Percentiles rank a stretch among this genome's conserved stretches.
Conservation (phyloP, 2,888 invertebrate species). For the Drosophila mulleri region DNA sequence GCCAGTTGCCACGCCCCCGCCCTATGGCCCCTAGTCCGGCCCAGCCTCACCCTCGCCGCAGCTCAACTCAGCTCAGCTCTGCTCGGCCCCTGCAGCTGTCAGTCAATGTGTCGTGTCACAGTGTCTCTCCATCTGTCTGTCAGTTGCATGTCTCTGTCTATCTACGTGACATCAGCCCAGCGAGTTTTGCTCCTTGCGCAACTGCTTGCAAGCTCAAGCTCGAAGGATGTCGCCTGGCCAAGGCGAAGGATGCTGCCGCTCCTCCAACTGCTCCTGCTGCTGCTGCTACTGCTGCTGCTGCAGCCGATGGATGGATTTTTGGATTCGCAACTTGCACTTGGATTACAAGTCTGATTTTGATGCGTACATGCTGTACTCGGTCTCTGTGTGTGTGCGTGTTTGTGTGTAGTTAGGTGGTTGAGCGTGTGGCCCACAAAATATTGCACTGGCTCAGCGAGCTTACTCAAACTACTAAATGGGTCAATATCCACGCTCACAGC, state of each 20-base stretch:
- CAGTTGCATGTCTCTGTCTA: constrained; percentile 82
- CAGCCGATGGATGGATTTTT: constrained; percentile 80
- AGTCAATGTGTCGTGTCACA: constrained; percentile 83
- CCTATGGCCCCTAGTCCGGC: not conserved
- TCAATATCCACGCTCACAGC: constrained; percentile 45
- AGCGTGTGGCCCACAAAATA: constrained; percentile 48
- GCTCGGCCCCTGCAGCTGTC: constrained; percentile 76
- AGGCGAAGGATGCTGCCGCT: constrained; percentile 44
- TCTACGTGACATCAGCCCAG: constrained; percentile 82
- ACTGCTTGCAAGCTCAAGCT: constrained; percentile 49
- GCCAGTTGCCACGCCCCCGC: constrained; percentile 29
- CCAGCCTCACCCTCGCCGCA: not conserved
- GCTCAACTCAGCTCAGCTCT: not conserved
- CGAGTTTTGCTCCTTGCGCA: constrained; percentile 64
- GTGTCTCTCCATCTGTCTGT: constrained; percentile 83
- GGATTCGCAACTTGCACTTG: constrained; percentile 81
- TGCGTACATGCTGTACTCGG: constrained; percentile 75
- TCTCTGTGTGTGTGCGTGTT: constrained; percentile 9
- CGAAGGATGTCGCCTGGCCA: constrained; percentile 44
- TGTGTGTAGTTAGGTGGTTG: constrained; percentile 18
- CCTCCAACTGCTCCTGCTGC: constrained; percentile 46
- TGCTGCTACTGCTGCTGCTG: constrained; percentile 68
- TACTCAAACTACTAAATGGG: constrained; percentile 57
- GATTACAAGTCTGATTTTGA: constrained; percentile 82
- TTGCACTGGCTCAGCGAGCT: constrained; percentile 61